Percentiles rank a stretch among this genome's conserved stretches.
These are phyloP conservation scores for Leptatherina wallacei DNA, from an alignment of 2,797 vertebrate species.

Conservation along the genomic window DNA sequence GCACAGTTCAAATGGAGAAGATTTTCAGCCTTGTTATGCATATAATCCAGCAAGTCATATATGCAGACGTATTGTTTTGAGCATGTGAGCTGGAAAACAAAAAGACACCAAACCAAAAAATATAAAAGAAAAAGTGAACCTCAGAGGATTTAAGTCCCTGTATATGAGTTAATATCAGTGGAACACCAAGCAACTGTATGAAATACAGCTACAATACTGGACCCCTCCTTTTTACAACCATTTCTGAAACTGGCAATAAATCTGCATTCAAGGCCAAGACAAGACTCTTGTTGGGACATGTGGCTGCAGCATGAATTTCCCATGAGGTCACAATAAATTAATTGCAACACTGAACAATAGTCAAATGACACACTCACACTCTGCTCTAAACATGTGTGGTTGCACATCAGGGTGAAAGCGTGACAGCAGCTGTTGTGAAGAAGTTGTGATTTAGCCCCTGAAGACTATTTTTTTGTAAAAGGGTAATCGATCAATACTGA, in stretches of 20 bases:
- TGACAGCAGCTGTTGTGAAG: background rate
- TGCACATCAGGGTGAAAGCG: background rate
- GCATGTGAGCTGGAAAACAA: background rate
- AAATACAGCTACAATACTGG: background rate
- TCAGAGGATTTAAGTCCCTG: background rate
- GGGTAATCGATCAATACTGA: background rate
- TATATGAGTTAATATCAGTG: background rate
- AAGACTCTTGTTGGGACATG: constrained; percentile 1
- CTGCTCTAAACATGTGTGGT: background rate
- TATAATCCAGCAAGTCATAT: background rate
- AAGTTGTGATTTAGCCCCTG: background rate
- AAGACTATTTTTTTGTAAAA: background rate
- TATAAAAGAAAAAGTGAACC: background rate
- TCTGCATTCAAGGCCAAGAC: background rate
- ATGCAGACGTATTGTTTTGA: background rate
- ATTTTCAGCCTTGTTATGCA: background rate
- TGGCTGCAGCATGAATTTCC: constrained; percentile 25
- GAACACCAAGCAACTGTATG: background rate
- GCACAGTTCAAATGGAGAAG: background rate
- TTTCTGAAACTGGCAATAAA: background rate
- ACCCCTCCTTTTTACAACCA: background rate
- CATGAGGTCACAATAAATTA: constrained; percentile 24
- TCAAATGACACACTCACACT: background rate
- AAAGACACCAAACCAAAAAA: background rate
- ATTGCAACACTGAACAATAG: constrained; percentile 22